These are phyloP conservation scores for Zonitis immaculata DNA, from an alignment of 2,888 invertebrate genomes.

Conservation along the genomic window DNA sequence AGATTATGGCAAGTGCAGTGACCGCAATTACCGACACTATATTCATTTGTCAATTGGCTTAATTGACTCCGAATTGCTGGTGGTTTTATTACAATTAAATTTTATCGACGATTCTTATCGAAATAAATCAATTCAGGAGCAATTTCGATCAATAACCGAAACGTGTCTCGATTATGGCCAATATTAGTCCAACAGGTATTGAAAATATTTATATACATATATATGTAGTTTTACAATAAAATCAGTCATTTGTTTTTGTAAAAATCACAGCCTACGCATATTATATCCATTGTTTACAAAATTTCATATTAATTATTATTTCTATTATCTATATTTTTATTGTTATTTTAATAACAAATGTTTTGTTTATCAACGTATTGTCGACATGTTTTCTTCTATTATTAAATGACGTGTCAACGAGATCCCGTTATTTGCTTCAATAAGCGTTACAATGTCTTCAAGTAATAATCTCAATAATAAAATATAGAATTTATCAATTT, in stretches of 20 bases:
- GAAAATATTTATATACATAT: neutral
- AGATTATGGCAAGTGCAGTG: no score
- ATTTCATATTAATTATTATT: neutral
- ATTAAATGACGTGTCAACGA: constrained; percentile 17
- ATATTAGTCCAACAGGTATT: constrained; percentile 43
- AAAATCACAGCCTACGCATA: neutral
- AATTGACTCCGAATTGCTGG: no score
- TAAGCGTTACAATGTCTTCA: no score
- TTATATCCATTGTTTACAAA: no score
- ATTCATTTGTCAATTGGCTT: neutral
- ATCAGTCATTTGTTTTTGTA: neutral
- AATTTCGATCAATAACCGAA: no score
- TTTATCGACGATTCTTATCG: no score
- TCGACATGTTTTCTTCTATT: constrained; percentile 8
- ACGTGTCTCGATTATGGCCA: constrained; percentile 36
- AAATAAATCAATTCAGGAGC: no score
- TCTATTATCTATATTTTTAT: neutral
- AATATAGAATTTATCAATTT: no score
- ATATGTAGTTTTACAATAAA: no score
- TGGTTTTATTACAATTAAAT: no score
- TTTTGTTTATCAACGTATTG: neutral
- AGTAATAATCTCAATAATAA: no score
- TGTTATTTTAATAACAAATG: neutral
- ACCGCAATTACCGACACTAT: neutral
- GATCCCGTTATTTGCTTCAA: constrained; percentile 19